Conservation (phyloP, 1,140 invertebrate species). For the Dendrolimus kikuchii region DNA sequence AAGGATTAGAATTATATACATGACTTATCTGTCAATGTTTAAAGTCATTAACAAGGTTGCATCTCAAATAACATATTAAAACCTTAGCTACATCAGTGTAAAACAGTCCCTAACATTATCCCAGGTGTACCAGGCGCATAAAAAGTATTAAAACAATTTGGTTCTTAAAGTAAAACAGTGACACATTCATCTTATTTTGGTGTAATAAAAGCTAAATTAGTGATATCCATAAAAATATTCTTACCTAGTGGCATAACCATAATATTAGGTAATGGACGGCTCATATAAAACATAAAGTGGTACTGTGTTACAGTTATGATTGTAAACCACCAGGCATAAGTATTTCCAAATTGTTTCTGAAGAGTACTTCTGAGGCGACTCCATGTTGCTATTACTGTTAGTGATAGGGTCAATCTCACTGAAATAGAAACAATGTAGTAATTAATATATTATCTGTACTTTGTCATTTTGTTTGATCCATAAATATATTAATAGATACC, state of each 20-base stretch:
- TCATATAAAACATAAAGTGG: slow-evolving; percentile 98
- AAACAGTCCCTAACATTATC: too few species aligned
- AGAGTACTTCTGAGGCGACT: slow-evolving; percentile 81
- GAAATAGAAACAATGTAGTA: slow-evolving; percentile 38
- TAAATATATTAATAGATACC: too few species aligned
- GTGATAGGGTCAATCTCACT: slow-evolving; percentile 89
- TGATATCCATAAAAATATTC: slow-evolving; percentile 12
- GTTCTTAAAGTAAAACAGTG: slow-evolving; percentile 9
- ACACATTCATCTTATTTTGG: neutral
- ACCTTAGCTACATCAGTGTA: too few species aligned
- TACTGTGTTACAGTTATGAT: slow-evolving; percentile 93
- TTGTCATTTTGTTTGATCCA: too few species aligned
- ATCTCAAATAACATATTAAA: too few species aligned
- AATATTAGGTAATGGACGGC: slow-evolving; percentile 95
- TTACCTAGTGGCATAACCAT: slow-evolving; percentile 94
- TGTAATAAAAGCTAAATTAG: neutral
- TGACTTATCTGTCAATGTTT: too few species aligned
- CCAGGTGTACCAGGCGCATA: too few species aligned
- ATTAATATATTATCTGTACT: too few species aligned
- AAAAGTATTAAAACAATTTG: too few species aligned
- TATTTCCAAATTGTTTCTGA: slow-evolving; percentile 82
- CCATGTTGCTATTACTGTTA: slow-evolving; percentile 83
- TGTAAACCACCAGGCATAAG: slow-evolving; percentile 87
- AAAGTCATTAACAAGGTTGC: too few species aligned
- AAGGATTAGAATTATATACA: too few species aligned